Percentiles rank a stretch among this genome's conserved stretches.
phyloP scores from a whole-genome alignment of 2,113 vertebrate species.

The Percina caprodes region DNA sequence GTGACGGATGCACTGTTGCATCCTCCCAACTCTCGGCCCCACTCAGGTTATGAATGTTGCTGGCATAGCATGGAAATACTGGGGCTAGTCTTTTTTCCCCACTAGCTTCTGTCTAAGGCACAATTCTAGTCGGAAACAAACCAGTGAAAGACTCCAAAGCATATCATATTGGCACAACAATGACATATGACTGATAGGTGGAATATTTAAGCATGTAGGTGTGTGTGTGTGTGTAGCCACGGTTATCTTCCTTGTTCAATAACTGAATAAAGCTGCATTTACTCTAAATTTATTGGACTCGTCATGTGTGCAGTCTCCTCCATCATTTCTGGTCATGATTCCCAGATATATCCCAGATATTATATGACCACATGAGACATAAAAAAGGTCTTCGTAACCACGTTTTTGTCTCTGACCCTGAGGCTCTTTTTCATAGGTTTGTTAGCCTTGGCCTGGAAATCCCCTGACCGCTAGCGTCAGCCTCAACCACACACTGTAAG shows the following conservation, averaged over 20 bases:
- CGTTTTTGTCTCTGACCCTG: not conserved
- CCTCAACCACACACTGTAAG: not conserved
- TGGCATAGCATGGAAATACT: slow-evolving; percentile 69
- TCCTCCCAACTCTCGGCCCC: slow-evolving; percentile 68
- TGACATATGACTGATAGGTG: not conserved
- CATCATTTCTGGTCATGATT: too few species aligned
- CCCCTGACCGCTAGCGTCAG: not conserved
- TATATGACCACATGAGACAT: not conserved
- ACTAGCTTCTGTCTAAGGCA: slow-evolving; percentile 16
- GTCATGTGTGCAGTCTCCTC: too few species aligned
- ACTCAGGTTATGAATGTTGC: slow-evolving; percentile 78
- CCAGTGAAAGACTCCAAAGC: slow-evolving; percentile 2
- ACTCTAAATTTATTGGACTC: too few species aligned
- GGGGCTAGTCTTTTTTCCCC: slow-evolving; percentile 50
- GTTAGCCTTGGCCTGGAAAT: slow-evolving; percentile 12
- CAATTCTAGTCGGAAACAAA: slow-evolving; percentile 30
- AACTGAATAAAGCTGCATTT: too few species aligned
- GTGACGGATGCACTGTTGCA: slow-evolving; percentile 81
- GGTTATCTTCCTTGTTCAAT: too few species aligned
- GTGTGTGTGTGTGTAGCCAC: too few species aligned
- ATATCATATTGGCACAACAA: not conserved
- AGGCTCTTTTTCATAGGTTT: not conserved
- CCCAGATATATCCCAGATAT: too few species aligned
- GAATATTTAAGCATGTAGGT: too few species aligned
- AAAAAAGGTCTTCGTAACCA: not conserved